Conservation (phyloP, 1,140 invertebrate genomes). For the Parapsyche elsis region DNA sequence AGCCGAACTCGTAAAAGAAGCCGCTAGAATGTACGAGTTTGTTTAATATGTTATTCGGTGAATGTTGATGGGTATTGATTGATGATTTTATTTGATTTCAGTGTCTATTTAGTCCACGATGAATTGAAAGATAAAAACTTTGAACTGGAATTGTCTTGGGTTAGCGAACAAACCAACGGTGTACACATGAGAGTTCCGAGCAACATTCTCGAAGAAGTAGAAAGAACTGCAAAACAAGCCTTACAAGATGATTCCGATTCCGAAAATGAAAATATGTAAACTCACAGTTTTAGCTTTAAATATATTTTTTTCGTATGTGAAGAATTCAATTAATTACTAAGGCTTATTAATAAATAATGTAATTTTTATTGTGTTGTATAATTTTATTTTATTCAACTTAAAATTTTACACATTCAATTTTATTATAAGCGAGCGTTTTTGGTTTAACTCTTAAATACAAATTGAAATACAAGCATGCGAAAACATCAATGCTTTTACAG, state of each 20-base stretch:
- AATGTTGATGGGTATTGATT: slow-evolving; percentile 25
- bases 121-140: slow-evolving; percentile 99
- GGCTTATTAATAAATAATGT: too few species aligned
- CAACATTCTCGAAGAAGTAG: slow-evolving; percentile 61
- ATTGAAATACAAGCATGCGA: too few species aligned
- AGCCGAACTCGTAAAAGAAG: slow-evolving; percentile 91
- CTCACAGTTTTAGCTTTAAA: too few species aligned
- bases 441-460: too few species aligned
- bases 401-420: too few species aligned
- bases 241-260: slow-evolving; percentile 66
- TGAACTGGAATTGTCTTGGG: slow-evolving; percentile 97
- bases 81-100: slow-evolving; percentile 65
- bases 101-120: slow-evolving; percentile 97
- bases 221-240: slow-evolving; percentile 63
- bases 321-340: too few species aligned
- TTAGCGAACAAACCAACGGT: slow-evolving; percentile 84
- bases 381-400: too few species aligned
- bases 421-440: too few species aligned
- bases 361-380: too few species aligned
- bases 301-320: too few species aligned
- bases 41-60: slow-evolving; percentile 30
- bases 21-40: slow-evolving; percentile 88
- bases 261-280: slow-evolving; percentile 66
- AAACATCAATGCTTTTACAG: too few species aligned
- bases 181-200: slow-evolving; percentile 78